Evolutionary conservation across 2,888 invertebrate species (phyloP).

Genomic region (Thysanoteuthis rhombus): DNA sequence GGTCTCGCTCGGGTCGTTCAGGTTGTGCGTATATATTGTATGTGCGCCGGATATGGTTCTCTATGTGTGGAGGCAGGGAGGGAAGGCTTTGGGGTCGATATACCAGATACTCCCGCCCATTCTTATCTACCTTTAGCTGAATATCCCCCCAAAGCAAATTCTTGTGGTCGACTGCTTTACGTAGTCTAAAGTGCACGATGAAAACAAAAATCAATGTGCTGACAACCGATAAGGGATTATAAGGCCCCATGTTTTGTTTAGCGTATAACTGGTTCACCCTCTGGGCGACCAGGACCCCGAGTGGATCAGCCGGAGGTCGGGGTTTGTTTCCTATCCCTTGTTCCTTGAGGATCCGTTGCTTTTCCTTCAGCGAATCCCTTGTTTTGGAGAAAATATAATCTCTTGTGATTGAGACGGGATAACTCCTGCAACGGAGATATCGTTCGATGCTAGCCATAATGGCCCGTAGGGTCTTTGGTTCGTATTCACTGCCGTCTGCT

Average conservation of each 20-base stretch:
- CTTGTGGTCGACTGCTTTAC: conserved; percentile 58
- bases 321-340: conserved; percentile 50
- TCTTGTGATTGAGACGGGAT: conserved; percentile 53
- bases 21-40: conserved; percentile 44
- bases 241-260: conserved; percentile 58
- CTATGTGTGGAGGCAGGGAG: conserved; percentile 34
- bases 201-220: conserved; percentile 57
- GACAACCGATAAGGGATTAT: conserved; percentile 55
- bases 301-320: conserved; percentile 36
- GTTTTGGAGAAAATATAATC: conserved; percentile 53
- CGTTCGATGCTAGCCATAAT: conserved; percentile 60
- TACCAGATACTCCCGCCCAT: conserved; percentile 50
- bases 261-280: conserved; percentile 53
- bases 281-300: conserved; percentile 44
- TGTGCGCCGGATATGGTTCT: conserved; percentile 24
- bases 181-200: conserved; percentile 53
- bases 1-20: conserved; percentile 50
- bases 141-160: conserved; percentile 60
- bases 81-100: conserved; percentile 39
- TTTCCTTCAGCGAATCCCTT: conserved; percentile 53
- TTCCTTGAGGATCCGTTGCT: conserved; percentile 52
- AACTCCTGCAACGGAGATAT: conserved; percentile 51
- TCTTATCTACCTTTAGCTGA: conserved; percentile 45
- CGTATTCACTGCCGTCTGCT: conserved; percentile 59
- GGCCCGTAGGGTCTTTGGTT: conserved; percentile 57